These are phyloP conservation scores for Alentia gelatinosa DNA, from an alignment of 2,888 invertebrate species.

Conservation along the genomic window DNA sequence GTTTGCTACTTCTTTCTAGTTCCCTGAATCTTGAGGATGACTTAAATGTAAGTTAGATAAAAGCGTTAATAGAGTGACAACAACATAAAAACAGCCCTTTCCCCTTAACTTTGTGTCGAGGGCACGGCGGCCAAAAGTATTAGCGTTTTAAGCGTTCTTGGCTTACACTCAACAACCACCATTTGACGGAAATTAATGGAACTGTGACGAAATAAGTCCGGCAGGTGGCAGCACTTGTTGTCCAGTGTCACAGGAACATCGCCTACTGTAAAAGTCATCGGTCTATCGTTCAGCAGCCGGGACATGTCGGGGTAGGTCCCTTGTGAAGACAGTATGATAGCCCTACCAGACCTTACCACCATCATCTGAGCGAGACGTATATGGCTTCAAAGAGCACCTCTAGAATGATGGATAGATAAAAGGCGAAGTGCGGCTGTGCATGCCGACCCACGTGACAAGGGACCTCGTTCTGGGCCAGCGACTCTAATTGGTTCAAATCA, in stretches of 20 bases:
- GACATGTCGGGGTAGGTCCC: background rate
- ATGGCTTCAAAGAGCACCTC: background rate
- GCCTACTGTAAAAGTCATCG: background rate
- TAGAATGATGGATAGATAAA: background rate
- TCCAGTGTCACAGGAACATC: background rate
- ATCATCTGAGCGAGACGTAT: background rate
- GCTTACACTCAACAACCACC: background rate
- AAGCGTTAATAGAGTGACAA: background rate
- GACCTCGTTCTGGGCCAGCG: background rate
- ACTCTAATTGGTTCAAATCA: background rate
- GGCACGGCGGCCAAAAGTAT: background rate
- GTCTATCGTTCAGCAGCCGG: background rate
- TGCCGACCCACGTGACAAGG: background rate
- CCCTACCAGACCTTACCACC: background rate
- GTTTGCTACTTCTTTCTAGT: background rate
- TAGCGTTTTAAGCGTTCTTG: background rate
- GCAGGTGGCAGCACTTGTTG: constrained; percentile 31
- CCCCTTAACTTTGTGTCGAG: background rate
- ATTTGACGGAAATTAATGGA: background rate
- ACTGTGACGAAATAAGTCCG: constrained; percentile 24
- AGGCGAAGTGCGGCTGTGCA: background rate
- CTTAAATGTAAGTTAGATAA: background rate
- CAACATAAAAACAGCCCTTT: background rate
- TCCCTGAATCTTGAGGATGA: background rate
- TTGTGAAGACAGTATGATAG: constrained; percentile 1